Conservation (phyloP, 2,888 invertebrate species). For the Dynastes tityus region DNA sequence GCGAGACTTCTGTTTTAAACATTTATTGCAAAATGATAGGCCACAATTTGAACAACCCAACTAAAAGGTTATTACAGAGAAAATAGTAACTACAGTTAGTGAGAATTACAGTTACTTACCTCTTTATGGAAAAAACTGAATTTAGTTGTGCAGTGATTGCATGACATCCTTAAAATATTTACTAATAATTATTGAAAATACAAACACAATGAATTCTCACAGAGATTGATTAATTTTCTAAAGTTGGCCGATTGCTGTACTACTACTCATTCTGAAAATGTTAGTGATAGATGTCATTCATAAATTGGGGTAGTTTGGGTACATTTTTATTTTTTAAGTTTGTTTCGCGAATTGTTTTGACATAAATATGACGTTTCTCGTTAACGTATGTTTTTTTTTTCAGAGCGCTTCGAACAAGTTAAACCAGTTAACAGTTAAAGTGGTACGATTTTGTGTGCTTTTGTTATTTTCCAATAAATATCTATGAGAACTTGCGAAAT, state of each 20-base stretch:
- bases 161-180: conserved; percentile 74
- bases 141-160: conserved; percentile 80
- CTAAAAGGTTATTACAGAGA: conserved; percentile 71
- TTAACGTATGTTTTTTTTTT: conserved; percentile 6
- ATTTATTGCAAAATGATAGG: conserved; percentile 87
- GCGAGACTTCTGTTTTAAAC: conserved; percentile 81
- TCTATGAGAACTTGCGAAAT: not conserved
- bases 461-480: not conserved
- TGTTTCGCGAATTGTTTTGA: conserved; percentile 10
- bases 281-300: conserved; percentile 19
- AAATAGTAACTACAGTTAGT: conserved; percentile 13
- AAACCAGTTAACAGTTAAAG: conserved; percentile 1
- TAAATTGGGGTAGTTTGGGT: conserved; percentile 16
- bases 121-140: conserved; percentile 83
- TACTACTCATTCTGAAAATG: conserved; percentile 38
- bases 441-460: not conserved
- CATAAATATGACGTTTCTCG: conserved; percentile 8
- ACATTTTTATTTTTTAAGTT: conserved; percentile 19
- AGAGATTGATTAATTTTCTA: conserved; percentile 52
- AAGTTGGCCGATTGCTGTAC: conserved; percentile 38
- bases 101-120: conserved; percentile 69
- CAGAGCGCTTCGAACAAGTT: conserved; percentile 8
- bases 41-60: conserved; percentile 89
- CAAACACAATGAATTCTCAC: conserved; percentile 47
- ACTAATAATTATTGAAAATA: conserved; percentile 34